Conservation (phyloP, 2,797 vertebrate genomes). For the Vespertilio murinus region DNA sequence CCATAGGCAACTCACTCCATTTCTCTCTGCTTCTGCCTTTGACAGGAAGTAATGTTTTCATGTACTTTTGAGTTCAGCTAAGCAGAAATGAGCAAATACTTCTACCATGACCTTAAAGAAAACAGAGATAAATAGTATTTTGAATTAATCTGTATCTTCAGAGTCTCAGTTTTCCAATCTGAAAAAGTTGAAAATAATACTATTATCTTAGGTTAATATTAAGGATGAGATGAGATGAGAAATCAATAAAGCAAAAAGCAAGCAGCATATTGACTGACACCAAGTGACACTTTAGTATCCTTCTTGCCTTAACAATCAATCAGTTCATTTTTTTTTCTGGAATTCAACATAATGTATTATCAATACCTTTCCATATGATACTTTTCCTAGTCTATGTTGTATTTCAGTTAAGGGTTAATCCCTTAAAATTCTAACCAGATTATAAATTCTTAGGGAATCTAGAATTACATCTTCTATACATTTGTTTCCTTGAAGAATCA, state of each 20-base stretch:
- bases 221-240: neutral
- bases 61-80: neutral
- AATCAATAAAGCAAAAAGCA: neutral
- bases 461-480: neutral
- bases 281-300: neutral
- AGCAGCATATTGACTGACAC: neutral
- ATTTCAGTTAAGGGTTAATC: neutral
- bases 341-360: neutral
- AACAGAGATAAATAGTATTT: neutral
- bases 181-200: neutral
- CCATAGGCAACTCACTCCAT: neutral
- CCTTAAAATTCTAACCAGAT: neutral
- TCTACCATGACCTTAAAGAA: neutral
- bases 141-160: neutral
- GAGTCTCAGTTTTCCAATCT: neutral
- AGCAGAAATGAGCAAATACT: neutral
- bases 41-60: neutral
- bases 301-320: neutral
- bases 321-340: neutral
- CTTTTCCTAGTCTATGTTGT: neutral
- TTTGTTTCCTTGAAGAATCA: neutral
- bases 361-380: neutral
- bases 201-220: neutral
- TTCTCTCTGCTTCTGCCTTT: neutral
- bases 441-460: neutral